Base-by-base conservation (phyloP, 2,797 vertebrate species). In the Coilia nasus region DNA sequence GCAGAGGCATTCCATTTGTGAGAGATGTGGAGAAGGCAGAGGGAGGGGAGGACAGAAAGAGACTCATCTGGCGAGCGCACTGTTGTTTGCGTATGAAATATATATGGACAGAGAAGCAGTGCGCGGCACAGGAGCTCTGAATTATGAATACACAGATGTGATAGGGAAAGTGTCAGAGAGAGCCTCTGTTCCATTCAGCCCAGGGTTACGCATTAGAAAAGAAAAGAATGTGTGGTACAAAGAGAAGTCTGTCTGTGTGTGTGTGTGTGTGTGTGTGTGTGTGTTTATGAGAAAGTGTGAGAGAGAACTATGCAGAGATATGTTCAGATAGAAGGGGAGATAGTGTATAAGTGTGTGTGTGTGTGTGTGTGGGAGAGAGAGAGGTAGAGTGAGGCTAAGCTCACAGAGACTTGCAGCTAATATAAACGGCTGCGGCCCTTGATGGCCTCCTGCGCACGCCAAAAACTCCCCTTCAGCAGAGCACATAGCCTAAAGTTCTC, bases 1-100 rank as follows among this genome's bases (percentile, higher is more conserved):
- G 90, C 83, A 82, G 86, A 91, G 90, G 92, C 90, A 93, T 92
- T 90, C 91, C 89, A 91, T 95, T 93, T 92, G 94, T 94, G 93
- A 89, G 87, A 91, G 82, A 57, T 7, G 15, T 35, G 47, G 80
- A 80, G 54, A 62, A 28, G 50, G 28, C 35, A 44, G 78, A 81
- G n/a, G 41, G 82, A 57, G 80, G 83, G 59, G 75, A 23, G 44
- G 59, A 25, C 35, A 25, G 17, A 78, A 54, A 31, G 21, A 14
- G 25, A 14, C 15, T 71, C 23, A 31, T 14, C 14, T 12, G 25
- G 28, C 78, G 62, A 28, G 57, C 82, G 31, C 31, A 71, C 47
- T 81, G 86, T 82, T 85, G 78, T 60, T 81, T 71, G 64, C 31
- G 64, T 25, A 35, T 17, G 28, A 31, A 31, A 71, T 71, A 35